Conservation (phyloP, 1,140 invertebrate species). For the Drosophila equinoxialis region DNA sequence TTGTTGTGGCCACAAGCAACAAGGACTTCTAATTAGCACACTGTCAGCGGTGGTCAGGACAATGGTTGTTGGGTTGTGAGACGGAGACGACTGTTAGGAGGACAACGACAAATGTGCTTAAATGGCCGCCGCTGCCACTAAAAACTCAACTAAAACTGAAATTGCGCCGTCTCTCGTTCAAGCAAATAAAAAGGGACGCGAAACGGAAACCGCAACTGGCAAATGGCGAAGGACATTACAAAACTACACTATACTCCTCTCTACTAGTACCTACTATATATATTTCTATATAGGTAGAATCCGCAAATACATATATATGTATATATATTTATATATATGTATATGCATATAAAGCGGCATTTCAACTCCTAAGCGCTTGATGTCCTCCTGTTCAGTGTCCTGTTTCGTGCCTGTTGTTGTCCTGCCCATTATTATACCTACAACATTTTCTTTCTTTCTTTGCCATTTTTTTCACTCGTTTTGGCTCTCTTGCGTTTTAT, state of each 20-base stretch:
- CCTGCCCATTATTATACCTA: constrained; percentile 47
- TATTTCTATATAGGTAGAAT: constrained; percentile 13
- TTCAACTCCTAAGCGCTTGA: constrained; percentile 36
- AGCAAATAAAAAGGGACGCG: constrained; percentile 52
- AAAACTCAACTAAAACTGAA: constrained; percentile 69
- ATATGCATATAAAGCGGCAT: constrained; percentile 52
- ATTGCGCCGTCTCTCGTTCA: constrained; percentile 42
- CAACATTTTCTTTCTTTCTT: constrained; percentile 30
- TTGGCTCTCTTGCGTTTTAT: constrained; percentile 46
- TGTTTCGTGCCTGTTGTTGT: constrained; percentile 22
- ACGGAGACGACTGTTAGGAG: constrained; percentile 23
- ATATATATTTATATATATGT: constrained; percentile 10
- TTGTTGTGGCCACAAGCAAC: constrained; percentile 80
- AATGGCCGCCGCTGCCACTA: constrained; percentile 76
- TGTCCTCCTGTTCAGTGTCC: constrained; percentile 13
- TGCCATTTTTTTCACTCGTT: neutral
- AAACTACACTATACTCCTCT: neutral
- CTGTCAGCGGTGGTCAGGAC: constrained; percentile 67
- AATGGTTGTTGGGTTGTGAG: constrained; percentile 11
- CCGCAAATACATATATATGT: constrained; percentile 8
- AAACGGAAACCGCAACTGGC: constrained; percentile 72
- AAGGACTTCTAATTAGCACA: constrained; percentile 81
- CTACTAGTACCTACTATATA: neutral
- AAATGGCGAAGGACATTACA: constrained; percentile 66
- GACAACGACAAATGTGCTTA: constrained; percentile 75